Percentiles rank a stretch among this genome's conserved stretches.
Evolutionary conservation across 2,113 vertebrate genomes (phyloP).

Genomic region (Tupaia chinensis): DNA sequence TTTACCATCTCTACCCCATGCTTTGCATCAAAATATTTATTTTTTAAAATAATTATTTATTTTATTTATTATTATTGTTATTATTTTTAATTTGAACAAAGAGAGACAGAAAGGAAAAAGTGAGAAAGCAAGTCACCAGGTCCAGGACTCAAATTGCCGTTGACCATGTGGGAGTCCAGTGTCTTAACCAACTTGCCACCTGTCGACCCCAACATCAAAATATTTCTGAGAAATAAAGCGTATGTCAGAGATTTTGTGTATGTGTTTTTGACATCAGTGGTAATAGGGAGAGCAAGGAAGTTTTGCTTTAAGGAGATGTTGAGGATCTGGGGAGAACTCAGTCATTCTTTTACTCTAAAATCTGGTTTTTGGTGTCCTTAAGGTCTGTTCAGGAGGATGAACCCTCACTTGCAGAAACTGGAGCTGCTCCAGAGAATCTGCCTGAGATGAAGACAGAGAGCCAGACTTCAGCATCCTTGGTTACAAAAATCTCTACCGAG

Average conservation of each 20-base stretch:
- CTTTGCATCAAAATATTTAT: neutral
- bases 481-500: neutral
- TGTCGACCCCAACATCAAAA: neutral
- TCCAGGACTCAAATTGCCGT: too few species aligned
- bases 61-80: too few species aligned
- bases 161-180: too few species aligned
- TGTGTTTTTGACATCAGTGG: slow-evolving; percentile 18
- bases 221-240: slow-evolving; percentile 48
- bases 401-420: rapidly evolving
- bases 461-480: neutral
- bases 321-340: neutral
- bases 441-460: neutral
- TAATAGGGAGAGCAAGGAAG: neutral
- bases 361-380: slow-evolving; percentile 15
- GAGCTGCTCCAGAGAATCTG: neutral
- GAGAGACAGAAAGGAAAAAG: too few species aligned
- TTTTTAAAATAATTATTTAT: too few species aligned
- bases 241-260: neutral
- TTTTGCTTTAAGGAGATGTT: neutral
- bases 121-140: too few species aligned
- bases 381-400: slow-evolving; percentile 12
- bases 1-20: neutral
- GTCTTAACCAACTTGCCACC: too few species aligned
- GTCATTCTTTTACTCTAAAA: neutral
- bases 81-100: too few species aligned